Conservation (phyloP, 2,888 invertebrate species). For the Loripinus fragilis region DNA sequence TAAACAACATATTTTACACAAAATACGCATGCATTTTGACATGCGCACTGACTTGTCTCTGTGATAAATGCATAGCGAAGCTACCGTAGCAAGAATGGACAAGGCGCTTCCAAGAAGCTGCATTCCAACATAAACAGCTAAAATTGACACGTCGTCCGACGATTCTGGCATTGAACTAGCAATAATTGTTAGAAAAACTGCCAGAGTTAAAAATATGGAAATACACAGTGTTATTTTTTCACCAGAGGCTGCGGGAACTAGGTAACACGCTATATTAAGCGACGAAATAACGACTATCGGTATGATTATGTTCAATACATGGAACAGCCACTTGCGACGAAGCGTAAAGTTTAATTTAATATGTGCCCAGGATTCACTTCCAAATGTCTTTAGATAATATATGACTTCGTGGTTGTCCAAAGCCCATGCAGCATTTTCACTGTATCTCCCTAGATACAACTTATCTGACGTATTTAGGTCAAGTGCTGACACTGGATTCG, state of each 20-base stretch:
- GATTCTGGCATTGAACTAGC: background rate
- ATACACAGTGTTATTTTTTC: constrained; percentile 4
- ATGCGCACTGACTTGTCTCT: background rate
- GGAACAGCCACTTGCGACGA: background rate
- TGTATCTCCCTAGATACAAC: background rate
- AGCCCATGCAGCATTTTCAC: background rate
- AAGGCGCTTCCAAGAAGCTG: background rate
- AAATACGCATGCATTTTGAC: background rate
- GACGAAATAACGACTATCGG: background rate
- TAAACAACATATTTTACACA: background rate
- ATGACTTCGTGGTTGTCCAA: background rate
- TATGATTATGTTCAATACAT: background rate
- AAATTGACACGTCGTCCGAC: background rate
- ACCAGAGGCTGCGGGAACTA: background rate
- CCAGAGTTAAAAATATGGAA: background rate
- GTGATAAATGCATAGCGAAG: background rate
- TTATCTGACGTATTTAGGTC: background rate
- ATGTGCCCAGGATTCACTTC: background rate
- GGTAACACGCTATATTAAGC: background rate
- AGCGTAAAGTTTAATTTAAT: background rate
- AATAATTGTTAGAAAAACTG: constrained; percentile 1
- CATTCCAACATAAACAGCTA: background rate
- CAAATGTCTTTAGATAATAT: background rate
- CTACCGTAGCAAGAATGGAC: background rate
- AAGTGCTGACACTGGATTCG: background rate